These are phyloP conservation scores for Anisognathus igniventris DNA, from an alignment of 2,797 vertebrate genomes.

Conservation along the genomic window DNA sequence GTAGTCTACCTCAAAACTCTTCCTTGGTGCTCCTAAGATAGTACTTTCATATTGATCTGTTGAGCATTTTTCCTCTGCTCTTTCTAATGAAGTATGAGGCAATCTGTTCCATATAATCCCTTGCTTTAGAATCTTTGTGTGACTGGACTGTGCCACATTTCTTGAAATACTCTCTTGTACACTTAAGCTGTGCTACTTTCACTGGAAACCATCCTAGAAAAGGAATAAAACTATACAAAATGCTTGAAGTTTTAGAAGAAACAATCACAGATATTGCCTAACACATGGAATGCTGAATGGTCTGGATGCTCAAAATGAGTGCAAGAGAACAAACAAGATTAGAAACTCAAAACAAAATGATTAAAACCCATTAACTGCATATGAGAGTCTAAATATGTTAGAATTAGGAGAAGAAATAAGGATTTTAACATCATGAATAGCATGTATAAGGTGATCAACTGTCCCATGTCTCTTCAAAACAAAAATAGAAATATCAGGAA, in stretches of 20 bases:
- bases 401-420: background rate
- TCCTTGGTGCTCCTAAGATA: background rate
- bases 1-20: background rate
- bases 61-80: background rate
- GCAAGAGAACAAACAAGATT: background rate
- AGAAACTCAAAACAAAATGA: background rate
- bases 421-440: background rate
- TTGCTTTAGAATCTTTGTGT: background rate
- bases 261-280: background rate
- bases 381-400: background rate
- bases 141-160: background rate
- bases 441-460: background rate
- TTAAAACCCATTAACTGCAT: background rate
- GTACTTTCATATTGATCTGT: background rate
- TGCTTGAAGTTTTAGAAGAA: background rate
- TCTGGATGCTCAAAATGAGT: background rate
- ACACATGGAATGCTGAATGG: background rate
- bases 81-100: background rate
- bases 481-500: background rate
- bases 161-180: background rate
- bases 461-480: background rate
- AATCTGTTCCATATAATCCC: background rate
- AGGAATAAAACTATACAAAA: background rate
- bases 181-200: background rate
- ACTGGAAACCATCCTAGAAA: background rate